Conservation (phyloP, 2,888 invertebrate species). For the Cosmia trapezina region DNA sequence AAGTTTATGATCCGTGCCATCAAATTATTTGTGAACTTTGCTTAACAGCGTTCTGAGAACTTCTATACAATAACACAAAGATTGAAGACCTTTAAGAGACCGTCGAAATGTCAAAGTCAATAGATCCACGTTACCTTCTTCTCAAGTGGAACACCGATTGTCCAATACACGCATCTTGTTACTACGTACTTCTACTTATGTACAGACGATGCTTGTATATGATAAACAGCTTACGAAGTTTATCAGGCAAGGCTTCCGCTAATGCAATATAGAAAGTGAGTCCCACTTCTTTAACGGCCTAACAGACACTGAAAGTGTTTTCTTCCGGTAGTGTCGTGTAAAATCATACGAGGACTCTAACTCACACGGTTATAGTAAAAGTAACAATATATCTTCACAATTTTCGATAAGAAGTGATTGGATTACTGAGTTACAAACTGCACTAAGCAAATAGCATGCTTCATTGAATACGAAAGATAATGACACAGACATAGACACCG, state of each 20-base stretch:
- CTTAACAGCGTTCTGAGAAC: constrained; percentile 22
- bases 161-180: constrained; percentile 28
- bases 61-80: not conserved
- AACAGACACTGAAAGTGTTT: constrained; percentile 56
- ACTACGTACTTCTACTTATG: not conserved
- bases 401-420: constrained; percentile 10
- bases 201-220: constrained; percentile 42
- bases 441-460: constrained; percentile 38
- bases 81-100: constrained; percentile 15
- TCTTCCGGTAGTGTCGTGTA: constrained; percentile 44
- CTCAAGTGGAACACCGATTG: constrained; percentile 40
- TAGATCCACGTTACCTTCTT: constrained; percentile 6
- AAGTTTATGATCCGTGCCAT: constrained; percentile 13
- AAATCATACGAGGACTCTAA: constrained; percentile 40
- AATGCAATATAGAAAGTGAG: constrained; percentile 61
- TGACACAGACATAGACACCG: constrained; percentile 15
- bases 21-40: constrained; percentile 8
- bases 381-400: constrained; percentile 25
- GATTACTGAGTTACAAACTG: constrained; percentile 3
- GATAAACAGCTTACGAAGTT: constrained; percentile 54
- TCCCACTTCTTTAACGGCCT: constrained; percentile 46
- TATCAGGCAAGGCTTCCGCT: constrained; percentile 52
- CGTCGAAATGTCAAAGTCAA: constrained; percentile 39
- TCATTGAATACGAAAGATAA: constrained; percentile 33
- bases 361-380: constrained; percentile 28